Evolutionary conservation across 2,797 vertebrate genomes (phyloP).

Genomic region (Phyllotis vaccarum): DNA sequence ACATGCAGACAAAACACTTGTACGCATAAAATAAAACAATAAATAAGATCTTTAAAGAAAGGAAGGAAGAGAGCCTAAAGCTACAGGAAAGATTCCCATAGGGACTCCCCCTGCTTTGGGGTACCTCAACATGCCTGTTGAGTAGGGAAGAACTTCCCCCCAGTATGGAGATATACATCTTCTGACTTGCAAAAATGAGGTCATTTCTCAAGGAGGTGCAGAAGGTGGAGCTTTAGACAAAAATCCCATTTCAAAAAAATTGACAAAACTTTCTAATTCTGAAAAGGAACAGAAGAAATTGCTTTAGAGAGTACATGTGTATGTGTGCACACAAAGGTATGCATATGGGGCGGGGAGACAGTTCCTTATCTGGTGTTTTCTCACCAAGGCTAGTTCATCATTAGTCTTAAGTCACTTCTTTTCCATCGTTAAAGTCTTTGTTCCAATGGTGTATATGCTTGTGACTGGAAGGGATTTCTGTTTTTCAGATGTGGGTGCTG

Average conservation of each 20-base stretch:
- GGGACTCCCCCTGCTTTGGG: neutral
- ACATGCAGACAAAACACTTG: neutral
- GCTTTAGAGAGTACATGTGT: neutral
- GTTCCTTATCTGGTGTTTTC: neutral
- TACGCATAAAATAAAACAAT: neutral
- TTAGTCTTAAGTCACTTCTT: neutral
- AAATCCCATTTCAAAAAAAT: constrained; percentile 14
- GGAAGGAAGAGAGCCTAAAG: neutral
- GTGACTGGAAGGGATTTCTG: neutral
- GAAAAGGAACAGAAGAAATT: neutral
- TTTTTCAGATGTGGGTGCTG: constrained; percentile 9
- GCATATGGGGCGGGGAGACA: neutral
- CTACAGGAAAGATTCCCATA: neutral
- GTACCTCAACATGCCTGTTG: neutral
- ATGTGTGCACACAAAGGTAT: neutral
- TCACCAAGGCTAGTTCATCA: constrained; percentile 9
- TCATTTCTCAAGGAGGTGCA: neutral
- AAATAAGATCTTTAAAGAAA: neutral
- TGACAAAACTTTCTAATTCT: constrained; percentile 29
- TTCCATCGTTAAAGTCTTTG: constrained; percentile 31
- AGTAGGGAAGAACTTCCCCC: neutral
- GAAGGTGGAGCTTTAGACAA: constrained; percentile 5
- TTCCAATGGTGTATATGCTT: neutral
- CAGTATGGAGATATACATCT: neutral
- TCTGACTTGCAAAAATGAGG: neutral